Conservation (phyloP, 1,140 invertebrate genomes). For the Brachystomella parvula region DNA sequence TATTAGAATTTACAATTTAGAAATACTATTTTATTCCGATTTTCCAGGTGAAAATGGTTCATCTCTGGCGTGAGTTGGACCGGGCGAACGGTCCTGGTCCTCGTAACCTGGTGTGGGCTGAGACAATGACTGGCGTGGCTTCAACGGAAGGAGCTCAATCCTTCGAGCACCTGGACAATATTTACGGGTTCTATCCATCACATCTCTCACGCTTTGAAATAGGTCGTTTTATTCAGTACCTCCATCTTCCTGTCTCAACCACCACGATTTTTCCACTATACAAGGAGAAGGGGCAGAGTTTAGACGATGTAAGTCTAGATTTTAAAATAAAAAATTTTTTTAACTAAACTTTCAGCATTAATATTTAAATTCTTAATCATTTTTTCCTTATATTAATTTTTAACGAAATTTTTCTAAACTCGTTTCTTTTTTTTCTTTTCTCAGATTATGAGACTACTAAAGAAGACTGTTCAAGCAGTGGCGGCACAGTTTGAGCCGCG, state of each 20-base stretch:
- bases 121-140: neutral
- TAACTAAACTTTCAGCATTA: too few species aligned
- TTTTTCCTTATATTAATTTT: too few species aligned
- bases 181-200: neutral
- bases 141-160: neutral
- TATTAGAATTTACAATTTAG: neutral
- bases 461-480: neutral
- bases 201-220: neutral
- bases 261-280: neutral
- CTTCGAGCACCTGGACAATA: neutral
- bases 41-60: neutral
- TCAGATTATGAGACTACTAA: neutral
- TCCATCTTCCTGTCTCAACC: neutral
- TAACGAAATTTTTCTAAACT: neutral
- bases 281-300: neutral
- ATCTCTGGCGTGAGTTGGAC: neutral
- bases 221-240: neutral
- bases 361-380: too few species aligned
- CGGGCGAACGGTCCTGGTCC: neutral
- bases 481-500: neutral
- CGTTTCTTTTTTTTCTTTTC: neutral
- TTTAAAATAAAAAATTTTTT: too few species aligned
- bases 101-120: neutral
- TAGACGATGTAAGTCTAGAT: neutral
- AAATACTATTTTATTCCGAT: neutral